Evolutionary conservation across 2,113 vertebrate species (phyloP).

Genomic region (Ictalurus furcatus): DNA sequence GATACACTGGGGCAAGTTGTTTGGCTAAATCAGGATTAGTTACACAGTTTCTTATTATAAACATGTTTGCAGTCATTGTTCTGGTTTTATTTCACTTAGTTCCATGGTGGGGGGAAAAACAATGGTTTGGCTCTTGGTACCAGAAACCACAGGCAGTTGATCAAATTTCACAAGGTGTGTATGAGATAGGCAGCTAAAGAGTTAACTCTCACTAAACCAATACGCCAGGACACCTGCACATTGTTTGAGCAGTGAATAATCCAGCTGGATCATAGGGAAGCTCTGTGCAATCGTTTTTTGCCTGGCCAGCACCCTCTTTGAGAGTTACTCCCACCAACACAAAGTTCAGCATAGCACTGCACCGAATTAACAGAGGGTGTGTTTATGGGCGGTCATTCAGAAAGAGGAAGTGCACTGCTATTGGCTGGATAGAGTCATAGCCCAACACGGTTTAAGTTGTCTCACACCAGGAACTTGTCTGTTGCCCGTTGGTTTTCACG

Average conservation of each 20-base stretch:
- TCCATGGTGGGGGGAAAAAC: background rate
- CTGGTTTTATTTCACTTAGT: background rate
- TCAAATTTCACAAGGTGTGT: slow-evolving; percentile 6
- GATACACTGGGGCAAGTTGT: background rate
- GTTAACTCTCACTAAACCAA: slow-evolving; percentile 11
- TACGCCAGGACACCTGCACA: slow-evolving; percentile 1
- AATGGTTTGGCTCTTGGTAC: background rate
- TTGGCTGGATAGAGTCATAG: slow-evolving; percentile 60
- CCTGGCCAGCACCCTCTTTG: slow-evolving; percentile 14
- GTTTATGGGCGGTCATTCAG: slow-evolving; percentile 47
- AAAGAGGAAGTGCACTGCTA: slow-evolving; percentile 59
- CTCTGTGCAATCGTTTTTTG: background rate
- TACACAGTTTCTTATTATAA: background rate
- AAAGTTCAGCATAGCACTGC: slow-evolving; percentile 48
- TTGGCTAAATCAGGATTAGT: background rate
- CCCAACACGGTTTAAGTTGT: slow-evolving; percentile 62
- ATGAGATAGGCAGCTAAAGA: background rate
- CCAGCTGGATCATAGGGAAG: background rate
- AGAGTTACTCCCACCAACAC: slow-evolving; percentile 22
- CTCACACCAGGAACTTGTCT: slow-evolving; percentile 68
- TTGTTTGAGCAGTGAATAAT: slow-evolving; percentile 18
- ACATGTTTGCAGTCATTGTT: background rate
- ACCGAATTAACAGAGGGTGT: slow-evolving; percentile 49
- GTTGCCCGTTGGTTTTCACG: slow-evolving; percentile 52
- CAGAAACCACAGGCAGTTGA: background rate